Conservation (phyloP, 2,113 vertebrate genomes). For the Mus spicilegus region DNA sequence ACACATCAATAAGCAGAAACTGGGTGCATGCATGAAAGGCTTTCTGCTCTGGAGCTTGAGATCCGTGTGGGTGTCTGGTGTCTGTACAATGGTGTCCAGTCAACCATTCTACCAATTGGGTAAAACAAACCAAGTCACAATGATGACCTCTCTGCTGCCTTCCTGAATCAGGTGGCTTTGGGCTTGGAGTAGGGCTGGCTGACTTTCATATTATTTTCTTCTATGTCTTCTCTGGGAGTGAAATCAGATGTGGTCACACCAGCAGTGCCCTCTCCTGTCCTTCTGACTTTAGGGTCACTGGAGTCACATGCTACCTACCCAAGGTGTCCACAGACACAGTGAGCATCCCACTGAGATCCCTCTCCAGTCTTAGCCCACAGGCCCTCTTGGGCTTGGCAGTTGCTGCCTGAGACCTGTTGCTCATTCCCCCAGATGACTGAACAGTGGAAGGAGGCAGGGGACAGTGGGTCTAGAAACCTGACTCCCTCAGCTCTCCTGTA, state of each 20-base stretch:
- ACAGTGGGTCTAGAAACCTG: neutral
- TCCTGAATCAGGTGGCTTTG: neutral
- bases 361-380: neutral
- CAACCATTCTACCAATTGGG: neutral
- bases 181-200: neutral
- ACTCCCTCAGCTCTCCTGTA: neutral
- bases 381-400: neutral
- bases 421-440: neutral
- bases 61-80: neutral
- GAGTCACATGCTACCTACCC: neutral
- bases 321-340: neutral
- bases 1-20: neutral
- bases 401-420: neutral
- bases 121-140: neutral
- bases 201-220: neutral
- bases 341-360: neutral
- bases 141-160: neutral
- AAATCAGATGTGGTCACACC: accelerated
- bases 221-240: neutral
- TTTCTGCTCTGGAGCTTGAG: neutral
- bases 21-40: neutral
- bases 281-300: neutral
- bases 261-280: neutral
- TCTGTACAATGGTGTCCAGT: neutral
- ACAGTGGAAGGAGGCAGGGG: neutral